Evolutionary conservation across 2,888 invertebrate species (phyloP).

Genomic region (Geotrupes spiniger): DNA sequence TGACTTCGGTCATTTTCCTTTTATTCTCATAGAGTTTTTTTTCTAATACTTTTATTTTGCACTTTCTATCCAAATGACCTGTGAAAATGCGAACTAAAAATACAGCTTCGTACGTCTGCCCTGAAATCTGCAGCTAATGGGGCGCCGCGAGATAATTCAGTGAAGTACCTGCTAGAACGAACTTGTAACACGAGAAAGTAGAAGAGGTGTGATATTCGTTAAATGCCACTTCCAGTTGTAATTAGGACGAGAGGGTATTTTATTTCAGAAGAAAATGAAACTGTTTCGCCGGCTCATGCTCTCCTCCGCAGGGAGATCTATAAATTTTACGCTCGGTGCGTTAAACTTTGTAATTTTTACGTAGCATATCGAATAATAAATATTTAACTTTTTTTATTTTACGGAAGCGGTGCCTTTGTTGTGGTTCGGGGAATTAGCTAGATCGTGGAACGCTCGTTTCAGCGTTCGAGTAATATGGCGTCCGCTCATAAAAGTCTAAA

Average conservation of each 20-base stretch:
- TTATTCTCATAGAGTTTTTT: too few species aligned
- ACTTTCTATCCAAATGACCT: too few species aligned
- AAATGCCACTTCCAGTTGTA: slow-evolving; percentile 25
- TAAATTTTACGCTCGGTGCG: slow-evolving; percentile 28
- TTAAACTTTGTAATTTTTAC: slow-evolving; percentile 30
- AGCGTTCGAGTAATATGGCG: too few species aligned
- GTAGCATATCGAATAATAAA: neutral
- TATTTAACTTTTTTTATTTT: neutral
- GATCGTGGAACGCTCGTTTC: too few species aligned
- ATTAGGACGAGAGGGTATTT: slow-evolving; percentile 25
- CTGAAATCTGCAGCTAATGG: slow-evolving; percentile 28
- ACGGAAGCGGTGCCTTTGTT: too few species aligned
- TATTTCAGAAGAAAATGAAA: slow-evolving; percentile 29
- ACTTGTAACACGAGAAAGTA: slow-evolving; percentile 9
- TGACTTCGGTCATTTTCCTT: too few species aligned
- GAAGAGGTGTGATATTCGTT: slow-evolving; percentile 14
- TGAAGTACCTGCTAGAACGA: slow-evolving; percentile 19
- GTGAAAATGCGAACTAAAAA: neutral
- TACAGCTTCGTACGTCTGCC: slow-evolving; percentile 14
- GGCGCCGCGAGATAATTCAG: slow-evolving; percentile 22
- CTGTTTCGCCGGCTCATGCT: slow-evolving; percentile 25
- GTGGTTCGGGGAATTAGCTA: too few species aligned
- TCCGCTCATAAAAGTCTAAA: too few species aligned
- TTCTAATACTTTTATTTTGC: too few species aligned
- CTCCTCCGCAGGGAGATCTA: slow-evolving; percentile 26